phyloP scores from a whole-genome alignment of 2,888 invertebrate genomes.

The Cataglyphis altisquamis region DNA sequence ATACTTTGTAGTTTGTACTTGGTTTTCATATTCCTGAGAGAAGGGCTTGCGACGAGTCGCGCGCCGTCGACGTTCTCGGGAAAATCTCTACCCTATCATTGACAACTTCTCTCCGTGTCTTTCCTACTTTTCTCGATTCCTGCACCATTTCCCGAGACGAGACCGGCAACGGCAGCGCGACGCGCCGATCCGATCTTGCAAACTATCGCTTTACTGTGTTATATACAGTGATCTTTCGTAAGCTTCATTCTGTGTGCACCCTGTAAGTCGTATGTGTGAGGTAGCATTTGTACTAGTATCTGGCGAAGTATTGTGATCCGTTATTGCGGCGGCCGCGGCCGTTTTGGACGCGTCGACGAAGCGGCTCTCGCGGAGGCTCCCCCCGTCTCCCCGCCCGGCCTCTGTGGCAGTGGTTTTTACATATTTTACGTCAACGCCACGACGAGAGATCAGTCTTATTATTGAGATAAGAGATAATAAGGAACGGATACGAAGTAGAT shows the following conservation, averaged over 20 bases:
- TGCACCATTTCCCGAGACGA: background rate
- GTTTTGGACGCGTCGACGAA: conserved; percentile 38
- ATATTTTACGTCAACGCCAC: conserved; percentile 42
- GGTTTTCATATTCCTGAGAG: conserved; percentile 85
- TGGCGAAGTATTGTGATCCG: conserved; percentile 81
- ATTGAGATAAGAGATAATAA: conserved; percentile 41
- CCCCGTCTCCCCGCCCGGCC: background rate
- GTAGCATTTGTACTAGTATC: conserved; percentile 85
- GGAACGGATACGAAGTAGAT: conserved; percentile 18
- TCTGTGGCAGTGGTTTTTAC: conserved; percentile 45
- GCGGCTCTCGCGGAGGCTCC: conserved; percentile 12
- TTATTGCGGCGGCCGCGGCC: conserved; percentile 63
- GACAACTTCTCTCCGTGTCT: background rate
- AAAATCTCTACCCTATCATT: conserved; percentile 17
- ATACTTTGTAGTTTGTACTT: conserved; percentile 86
- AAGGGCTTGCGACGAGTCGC: conserved; percentile 76
- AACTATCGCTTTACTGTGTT: conserved; percentile 76
- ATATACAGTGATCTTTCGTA: conserved; percentile 79
- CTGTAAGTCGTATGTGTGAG: conserved; percentile 85
- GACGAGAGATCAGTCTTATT: conserved; percentile 58
- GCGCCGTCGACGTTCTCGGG: conserved; percentile 56
- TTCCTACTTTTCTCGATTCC: background rate
- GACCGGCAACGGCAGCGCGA: conserved; percentile 12
- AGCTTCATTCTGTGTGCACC: conserved; percentile 82
- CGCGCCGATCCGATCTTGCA: conserved; percentile 65